Base-by-base conservation (phyloP, 2,888 invertebrate genomes). In the Entomobrya proxima region DNA sequence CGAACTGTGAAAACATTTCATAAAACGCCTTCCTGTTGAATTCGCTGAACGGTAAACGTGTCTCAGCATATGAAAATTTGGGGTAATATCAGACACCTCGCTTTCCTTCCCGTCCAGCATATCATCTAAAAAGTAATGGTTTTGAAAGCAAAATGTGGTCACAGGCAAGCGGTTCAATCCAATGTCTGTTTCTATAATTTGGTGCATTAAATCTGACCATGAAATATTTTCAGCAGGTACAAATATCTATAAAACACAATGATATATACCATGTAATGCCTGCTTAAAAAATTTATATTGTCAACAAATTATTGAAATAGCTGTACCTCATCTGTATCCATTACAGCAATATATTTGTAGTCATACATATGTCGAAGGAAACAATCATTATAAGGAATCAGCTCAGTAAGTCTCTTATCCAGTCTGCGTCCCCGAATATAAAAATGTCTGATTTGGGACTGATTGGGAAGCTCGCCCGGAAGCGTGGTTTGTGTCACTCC, bases 321-420 rank as follows among this genome's bases (percentile, higher is more conserved):
- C n/a, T n/a, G n/a, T 44, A 92, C 90, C 89, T 93, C 93, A 89
- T 93, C 93, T 2, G 91, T 91, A 87, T 93, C 93, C n/a, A 92
- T 90, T 21, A 93, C 90, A 4, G 92, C 91, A 0, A 92, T 88
- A 87, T 90, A 91, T 44, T 91, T 89, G 88, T 92, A 92, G 2
- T 90, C 90, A 79, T 92, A 90, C 79, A 92, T 90, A 88, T 92
- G 91, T 86, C 91, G 89, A 88, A 92, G 92, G 61, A 93, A 91
- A 86, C 93, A 93, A 88, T 93, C 93, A 87, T 93, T 93, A 90
- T 93, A 93, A 2, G 92, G 92, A 55, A 93, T 91, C 18, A 93
- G 88, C 87, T 93, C 93, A 82, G 92, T 92, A 44, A 92, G 91
- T 3, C 93, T 90, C 90, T 93, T 93, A 86, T 92, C 92, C 74